A percentile compares a stretch with the other conserved stretches of the same genome.
These are phyloP conservation scores for Pheosia tremula DNA, from an alignment of 2,888 invertebrate species.

Conservation along the genomic window DNA sequence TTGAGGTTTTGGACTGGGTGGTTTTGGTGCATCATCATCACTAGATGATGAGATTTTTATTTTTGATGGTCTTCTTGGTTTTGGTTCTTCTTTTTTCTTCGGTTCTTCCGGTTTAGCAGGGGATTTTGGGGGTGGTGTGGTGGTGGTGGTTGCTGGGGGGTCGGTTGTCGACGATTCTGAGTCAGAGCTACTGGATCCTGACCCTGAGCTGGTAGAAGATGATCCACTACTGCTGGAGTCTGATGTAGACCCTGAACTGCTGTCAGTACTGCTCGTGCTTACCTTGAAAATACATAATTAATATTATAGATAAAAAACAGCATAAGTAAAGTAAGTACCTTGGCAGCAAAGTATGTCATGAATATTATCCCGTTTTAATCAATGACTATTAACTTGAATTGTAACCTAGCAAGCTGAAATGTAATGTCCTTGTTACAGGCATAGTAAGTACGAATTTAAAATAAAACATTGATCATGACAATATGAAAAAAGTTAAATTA, in stretches of 20 bases:
- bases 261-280: constrained; percentile 85
- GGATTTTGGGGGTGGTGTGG: constrained; percentile 61
- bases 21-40: constrained; percentile 84
- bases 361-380: no score
- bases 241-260: constrained; percentile 87
- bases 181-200: constrained; percentile 88
- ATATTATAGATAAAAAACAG: no score
- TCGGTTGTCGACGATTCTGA: constrained; percentile 87
- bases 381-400: no score
- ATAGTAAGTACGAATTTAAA: neutral
- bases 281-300: constrained; percentile 1
- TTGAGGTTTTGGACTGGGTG: constrained; percentile 61
- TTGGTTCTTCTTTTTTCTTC: constrained; percentile 68
- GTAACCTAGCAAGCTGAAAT: no score
- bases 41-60: constrained; percentile 83
- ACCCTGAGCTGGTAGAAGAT: constrained; percentile 88
- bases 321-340: no score
- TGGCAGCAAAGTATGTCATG: no score
- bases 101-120: constrained; percentile 68
- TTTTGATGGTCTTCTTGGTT: constrained; percentile 66
- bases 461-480: neutral
- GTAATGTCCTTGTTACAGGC: neutral
- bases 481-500: neutral
- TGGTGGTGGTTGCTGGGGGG: constrained; percentile 46
- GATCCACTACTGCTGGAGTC: constrained; percentile 89